Conservation (phyloP, 2,113 vertebrate genomes). For the Tragelaphus scriptus region DNA sequence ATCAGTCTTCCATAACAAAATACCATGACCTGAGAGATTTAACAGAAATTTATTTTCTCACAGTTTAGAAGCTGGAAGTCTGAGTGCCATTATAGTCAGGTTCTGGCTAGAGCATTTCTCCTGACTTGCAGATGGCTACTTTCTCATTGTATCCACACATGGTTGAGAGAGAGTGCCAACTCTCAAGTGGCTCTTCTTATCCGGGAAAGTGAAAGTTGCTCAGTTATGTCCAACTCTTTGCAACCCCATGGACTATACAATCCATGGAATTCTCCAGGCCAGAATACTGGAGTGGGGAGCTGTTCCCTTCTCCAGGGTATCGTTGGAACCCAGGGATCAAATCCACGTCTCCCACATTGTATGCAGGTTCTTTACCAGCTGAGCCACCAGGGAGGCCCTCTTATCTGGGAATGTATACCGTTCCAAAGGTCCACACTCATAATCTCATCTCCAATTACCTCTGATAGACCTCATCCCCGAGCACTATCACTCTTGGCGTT, state of each 20-base stretch:
- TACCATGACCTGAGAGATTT: background rate
- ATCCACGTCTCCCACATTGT: background rate
- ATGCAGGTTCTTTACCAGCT: background rate
- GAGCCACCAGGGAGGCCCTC: background rate
- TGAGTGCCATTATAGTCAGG: background rate
- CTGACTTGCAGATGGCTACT: background rate
- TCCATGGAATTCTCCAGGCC: background rate
- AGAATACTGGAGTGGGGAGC: background rate
- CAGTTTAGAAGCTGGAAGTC: background rate
- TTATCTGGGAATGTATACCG: background rate
- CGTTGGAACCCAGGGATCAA: background rate
- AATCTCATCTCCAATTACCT: background rate
- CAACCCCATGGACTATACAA: background rate
- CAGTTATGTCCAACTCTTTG: background rate
- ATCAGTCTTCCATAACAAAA: background rate
- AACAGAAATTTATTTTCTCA: background rate
- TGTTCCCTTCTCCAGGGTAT: background rate
- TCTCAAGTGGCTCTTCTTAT: background rate
- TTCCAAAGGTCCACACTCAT: background rate
- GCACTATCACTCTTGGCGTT: background rate
- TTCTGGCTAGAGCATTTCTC: background rate
- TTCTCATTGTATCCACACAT: background rate
- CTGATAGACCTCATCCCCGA: background rate
- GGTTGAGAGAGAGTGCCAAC: background rate
- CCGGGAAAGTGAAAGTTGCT: background rate